Evolutionary conservation across 2,888 invertebrate species (phyloP).

Genomic region (Polietes domitor): DNA sequence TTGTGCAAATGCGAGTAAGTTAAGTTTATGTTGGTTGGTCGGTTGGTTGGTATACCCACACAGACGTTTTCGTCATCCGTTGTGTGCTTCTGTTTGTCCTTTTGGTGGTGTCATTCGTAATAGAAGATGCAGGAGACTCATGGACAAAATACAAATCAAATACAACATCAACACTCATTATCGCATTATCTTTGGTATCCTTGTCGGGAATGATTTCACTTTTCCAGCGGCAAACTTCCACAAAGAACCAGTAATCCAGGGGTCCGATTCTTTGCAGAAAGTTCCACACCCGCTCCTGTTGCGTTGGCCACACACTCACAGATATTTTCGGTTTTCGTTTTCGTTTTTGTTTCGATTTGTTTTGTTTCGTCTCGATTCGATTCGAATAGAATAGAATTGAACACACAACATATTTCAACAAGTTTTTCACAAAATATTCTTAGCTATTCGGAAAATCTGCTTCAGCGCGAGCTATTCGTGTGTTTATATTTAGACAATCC

Average conservation of each 20-base stretch:
- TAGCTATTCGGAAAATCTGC: conserved; percentile 44
- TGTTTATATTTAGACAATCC: conserved; percentile 76
- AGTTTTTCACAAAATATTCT: conserved; percentile 38
- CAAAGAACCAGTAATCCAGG: conserved; percentile 75
- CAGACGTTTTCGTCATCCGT: neutral
- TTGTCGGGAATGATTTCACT: conserved; percentile 51
- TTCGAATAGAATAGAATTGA: conserved; percentile 6
- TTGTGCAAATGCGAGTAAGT: neutral
- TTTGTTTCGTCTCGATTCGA: neutral
- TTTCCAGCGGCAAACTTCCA: conserved; percentile 32
- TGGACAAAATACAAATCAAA: conserved; percentile 9
- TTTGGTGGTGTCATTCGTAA: conserved; percentile 4
- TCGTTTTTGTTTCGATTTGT: conserved; percentile 34
- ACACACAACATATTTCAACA: too few relatives aligned
- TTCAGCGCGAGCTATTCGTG: conserved; percentile 72
- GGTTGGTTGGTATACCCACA: conserved; percentile 8
- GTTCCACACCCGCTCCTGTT: conserved; percentile 52
- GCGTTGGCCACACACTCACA: conserved; percentile 26
- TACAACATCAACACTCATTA: neutral
- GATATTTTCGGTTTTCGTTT: conserved; percentile 41
- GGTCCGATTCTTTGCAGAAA: conserved; percentile 74
- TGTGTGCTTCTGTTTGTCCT: neutral
- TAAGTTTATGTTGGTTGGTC: neutral
- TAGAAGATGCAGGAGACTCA: conserved; percentile 1
- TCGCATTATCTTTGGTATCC: neutral